phyloP scores from a whole-genome alignment of 2,797 vertebrate species.

The Phataginus tetradactyla region DNA sequence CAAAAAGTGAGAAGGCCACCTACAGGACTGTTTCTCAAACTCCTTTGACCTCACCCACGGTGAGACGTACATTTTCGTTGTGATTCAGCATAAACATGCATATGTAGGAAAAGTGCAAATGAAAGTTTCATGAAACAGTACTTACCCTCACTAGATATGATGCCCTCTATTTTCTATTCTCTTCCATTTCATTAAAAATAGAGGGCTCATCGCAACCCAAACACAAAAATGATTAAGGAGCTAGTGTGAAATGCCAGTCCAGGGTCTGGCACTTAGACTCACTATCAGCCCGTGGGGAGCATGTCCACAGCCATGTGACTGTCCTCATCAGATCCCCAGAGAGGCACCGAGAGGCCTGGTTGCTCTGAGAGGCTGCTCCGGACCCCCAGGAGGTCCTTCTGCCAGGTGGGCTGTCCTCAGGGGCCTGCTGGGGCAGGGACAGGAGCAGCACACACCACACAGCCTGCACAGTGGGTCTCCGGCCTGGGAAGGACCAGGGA shows the following conservation, averaged over 20 bases:
- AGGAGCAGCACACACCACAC: neutral
- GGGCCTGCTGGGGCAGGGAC: fast-evolving
- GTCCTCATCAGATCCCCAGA: neutral
- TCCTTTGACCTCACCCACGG: neutral
- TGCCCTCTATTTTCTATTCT: neutral
- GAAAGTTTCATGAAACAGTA: neutral
- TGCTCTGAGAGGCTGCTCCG: fast-evolving
- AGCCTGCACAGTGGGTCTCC: neutral
- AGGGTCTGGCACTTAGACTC: fast-evolving
- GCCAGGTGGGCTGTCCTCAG: neutral
- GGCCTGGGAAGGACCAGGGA: neutral
- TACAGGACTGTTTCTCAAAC: neutral
- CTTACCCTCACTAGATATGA: neutral
- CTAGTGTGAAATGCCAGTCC: neutral
- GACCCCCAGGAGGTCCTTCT: neutral
- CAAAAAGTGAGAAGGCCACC: neutral
- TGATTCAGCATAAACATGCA: neutral
- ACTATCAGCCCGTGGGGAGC: no score
- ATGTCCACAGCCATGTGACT: fast-evolving
- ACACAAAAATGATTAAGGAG: neutral
- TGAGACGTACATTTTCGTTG: neutral
- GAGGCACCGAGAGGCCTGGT: neutral
- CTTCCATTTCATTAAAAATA: neutral
- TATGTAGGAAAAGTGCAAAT: neutral
- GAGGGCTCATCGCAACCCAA: neutral